Evolutionary conservation across 2,797 vertebrate species (phyloP).

Genomic region (Micrastur ruficollis): DNA sequence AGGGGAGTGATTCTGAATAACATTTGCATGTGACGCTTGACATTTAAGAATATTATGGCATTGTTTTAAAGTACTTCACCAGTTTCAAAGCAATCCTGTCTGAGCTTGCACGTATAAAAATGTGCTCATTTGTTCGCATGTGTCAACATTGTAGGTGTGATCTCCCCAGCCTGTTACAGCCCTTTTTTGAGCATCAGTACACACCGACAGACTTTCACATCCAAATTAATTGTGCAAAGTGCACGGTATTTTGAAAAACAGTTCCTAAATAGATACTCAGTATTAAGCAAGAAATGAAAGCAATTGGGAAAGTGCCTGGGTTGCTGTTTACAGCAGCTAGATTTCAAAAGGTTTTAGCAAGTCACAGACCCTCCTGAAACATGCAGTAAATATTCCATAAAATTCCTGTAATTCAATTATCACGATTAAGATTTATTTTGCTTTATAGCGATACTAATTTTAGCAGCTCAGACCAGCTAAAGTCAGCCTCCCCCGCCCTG

Average conservation of each 20-base stretch:
- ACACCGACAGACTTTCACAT: background rate
- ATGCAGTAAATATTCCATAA: background rate
- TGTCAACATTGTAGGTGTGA: fast-evolving
- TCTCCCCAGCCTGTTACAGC: background rate
- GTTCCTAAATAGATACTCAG: background rate
- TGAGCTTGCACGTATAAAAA: background rate
- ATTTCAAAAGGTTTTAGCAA: background rate
- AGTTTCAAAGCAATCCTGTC: background rate
- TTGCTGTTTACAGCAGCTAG: background rate
- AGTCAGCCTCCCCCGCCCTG: background rate
- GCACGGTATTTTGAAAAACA: background rate
- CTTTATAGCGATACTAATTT: background rate
- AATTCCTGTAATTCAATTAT: background rate
- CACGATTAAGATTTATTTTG: background rate
- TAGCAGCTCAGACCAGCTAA: background rate
- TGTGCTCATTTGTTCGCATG: background rate
- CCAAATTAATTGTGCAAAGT: background rate
- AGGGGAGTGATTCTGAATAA: background rate
- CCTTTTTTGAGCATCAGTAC: background rate
- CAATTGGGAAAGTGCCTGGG: background rate
- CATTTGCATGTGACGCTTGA: background rate
- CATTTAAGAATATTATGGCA: background rate
- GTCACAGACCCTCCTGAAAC: background rate
- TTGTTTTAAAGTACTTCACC: background rate
- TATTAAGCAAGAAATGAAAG: background rate